A percentile compares a stretch with the other conserved stretches of the same genome.
Evolutionary conservation across 1,140 invertebrate genomes (phyloP).

Genomic region (Dryas iulia): DNA sequence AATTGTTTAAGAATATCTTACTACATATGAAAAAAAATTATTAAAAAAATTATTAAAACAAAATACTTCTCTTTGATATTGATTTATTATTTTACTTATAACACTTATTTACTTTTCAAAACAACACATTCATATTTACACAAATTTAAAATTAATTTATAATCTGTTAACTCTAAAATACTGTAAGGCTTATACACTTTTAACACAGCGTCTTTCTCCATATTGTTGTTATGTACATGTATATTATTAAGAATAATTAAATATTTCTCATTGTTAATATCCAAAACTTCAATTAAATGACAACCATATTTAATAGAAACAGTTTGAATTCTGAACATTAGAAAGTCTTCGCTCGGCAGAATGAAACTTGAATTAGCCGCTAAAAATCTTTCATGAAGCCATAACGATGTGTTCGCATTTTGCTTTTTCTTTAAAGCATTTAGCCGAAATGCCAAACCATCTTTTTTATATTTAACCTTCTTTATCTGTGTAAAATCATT

Average conservation of each 20-base stretch:
- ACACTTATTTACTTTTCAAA: not conserved
- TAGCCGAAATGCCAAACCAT: constrained; percentile 54
- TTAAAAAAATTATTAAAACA: not conserved
- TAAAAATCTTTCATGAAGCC: constrained; percentile 68
- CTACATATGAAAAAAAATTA: not conserved
- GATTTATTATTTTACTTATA: not conserved
- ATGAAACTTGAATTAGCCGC: constrained; percentile 63
- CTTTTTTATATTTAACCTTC: constrained; percentile 62
- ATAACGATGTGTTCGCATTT: constrained; percentile 53
- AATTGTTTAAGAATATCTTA: too few relatives aligned
- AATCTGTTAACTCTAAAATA: constrained; percentile 37
- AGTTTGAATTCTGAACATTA: constrained; percentile 49
- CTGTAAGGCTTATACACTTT: constrained; percentile 63
- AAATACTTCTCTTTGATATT: not conserved
- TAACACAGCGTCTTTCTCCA: constrained; percentile 43
- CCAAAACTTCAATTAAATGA: constrained; percentile 46
- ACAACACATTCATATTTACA: constrained; percentile 55
- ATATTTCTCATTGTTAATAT: constrained; percentile 43
- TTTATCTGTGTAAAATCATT: constrained; percentile 35
- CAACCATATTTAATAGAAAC: constrained; percentile 54
- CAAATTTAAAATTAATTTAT: constrained; percentile 58
- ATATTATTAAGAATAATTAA: constrained; percentile 52
- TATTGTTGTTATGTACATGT: constrained; percentile 43
- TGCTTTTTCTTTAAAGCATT: constrained; percentile 61
- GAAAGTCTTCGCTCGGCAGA: constrained; percentile 53